These are phyloP conservation scores for Aphidoletes aphidimyza DNA, from an alignment of 2,888 invertebrate species.

Conservation along the genomic window DNA sequence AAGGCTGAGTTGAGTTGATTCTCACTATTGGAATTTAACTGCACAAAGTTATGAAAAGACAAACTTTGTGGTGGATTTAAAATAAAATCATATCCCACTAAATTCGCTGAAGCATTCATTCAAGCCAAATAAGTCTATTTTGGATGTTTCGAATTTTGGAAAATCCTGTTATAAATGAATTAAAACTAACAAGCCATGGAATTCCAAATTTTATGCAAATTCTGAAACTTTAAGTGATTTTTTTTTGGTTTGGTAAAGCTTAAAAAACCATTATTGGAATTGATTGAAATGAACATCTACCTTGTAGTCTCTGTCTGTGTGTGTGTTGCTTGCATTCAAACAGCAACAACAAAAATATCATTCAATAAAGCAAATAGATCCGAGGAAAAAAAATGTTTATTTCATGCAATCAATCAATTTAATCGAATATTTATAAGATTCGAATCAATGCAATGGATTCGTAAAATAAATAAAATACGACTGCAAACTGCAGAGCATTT, in stretches of 20 bases:
- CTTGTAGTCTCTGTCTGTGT: not conserved
- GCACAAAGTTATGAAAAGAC: not conserved
- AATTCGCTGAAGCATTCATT: not conserved
- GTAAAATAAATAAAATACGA: not conserved
- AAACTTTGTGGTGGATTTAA: not conserved
- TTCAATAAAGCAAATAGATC: not conserved
- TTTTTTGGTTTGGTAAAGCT: too few relatives aligned
- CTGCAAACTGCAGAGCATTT: not conserved
- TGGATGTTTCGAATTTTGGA: too few relatives aligned
- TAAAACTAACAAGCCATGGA: too few relatives aligned
- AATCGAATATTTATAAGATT: constrained; percentile 42
- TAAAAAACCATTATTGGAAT: constrained; percentile 13
- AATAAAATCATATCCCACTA: not conserved
- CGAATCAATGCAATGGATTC: constrained; percentile 35
- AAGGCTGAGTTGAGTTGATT: too few relatives aligned
- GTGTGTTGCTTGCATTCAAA: too few relatives aligned
- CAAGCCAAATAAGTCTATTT: not conserved
- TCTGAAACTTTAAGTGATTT: too few relatives aligned
- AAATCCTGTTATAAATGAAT: too few relatives aligned
- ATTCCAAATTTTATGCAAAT: too few relatives aligned
- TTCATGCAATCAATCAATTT: constrained; percentile 51
- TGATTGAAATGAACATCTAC: not conserved
- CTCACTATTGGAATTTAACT: too few relatives aligned
- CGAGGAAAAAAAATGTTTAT: constrained; percentile 32
- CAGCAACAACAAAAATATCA: not conserved